Evolutionary conservation across 2,888 invertebrate genomes (phyloP), one percentile per base, ranked within the genome.

Genomic region (Cheilosia vernalis): DNA sequence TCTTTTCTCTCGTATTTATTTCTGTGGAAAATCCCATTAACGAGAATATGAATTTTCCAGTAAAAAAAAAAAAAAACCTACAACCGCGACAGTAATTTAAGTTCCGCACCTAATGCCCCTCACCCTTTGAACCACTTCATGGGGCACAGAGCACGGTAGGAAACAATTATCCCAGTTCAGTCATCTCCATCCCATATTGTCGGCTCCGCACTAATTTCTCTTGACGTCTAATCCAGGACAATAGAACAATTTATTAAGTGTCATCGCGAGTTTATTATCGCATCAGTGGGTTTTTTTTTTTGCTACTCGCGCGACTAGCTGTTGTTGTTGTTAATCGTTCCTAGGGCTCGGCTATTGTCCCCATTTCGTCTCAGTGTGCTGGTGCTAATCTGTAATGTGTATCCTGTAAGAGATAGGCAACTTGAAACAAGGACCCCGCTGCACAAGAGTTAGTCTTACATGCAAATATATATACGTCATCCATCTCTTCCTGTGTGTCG

Each of bases 141-240:
- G 2, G 24, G 30, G 30, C 56, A 55, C 61, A 1, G 24, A 9
- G 30, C 56, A 55, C 61, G 55, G 33, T 64, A 69, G 79, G 79
- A 84, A 84, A 74, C 63, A 84, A 84, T 84, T 79, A 84, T 60
- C 42, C 17, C 42, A 49, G 27, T 61, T 60, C 49, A 64, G 66
- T 66, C 64, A 10, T 66, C 51, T 24, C 56, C 63, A 51, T 61
- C 64, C 42, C 60, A 24, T 27, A 15, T 17, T 21, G 53, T 40
- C 24, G 44, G 56, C 64, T 44, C 69, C 73, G 42, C 61, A 73
- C 72, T 83, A 83, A 79, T 73, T 79, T 73, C 53, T 74, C 74
- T 74, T 67, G 79, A 79, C 74, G 55, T 69, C 79, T 79, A 74
- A 84, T 84, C 84, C 79, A 64, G 79, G 79, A 79, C 84, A 84